phyloP scores from a whole-genome alignment of 2,888 invertebrate species.

The Heliothis peltigera region DNA sequence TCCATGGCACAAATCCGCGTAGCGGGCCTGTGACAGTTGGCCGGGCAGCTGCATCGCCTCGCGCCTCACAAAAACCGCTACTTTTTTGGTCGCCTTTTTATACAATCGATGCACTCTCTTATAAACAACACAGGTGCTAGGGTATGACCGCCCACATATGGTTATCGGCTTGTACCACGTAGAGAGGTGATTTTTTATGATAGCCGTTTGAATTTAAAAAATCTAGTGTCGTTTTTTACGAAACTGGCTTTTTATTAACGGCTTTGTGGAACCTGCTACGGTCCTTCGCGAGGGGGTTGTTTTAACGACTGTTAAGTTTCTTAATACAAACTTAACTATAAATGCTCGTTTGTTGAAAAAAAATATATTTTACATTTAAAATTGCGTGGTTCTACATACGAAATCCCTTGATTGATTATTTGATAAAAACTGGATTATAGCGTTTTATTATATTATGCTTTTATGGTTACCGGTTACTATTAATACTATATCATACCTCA shows the following conservation, averaged over 20 bases:
- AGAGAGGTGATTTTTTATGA: constrained; percentile 80
- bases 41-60: constrained; percentile 85
- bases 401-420: too few species aligned
- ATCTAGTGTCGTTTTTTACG: constrained; percentile 59
- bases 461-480: too few species aligned
- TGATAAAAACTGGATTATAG: too few species aligned
- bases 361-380: too few species aligned
- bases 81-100: constrained; percentile 88
- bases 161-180: constrained; percentile 82
- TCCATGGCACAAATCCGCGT: constrained; percentile 82
- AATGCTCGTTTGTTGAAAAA: too few species aligned
- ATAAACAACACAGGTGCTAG: constrained; percentile 90
- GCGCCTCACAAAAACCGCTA: constrained; percentile 87
- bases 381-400: too few species aligned
- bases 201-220: constrained; percentile 73
- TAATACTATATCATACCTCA: too few species aligned
- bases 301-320: constrained; percentile 36
- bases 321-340: constrained; percentile 23
- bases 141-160: constrained; percentile 88
- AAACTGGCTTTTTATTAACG: constrained; percentile 60
- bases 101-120: constrained; percentile 85
- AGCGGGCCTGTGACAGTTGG: constrained; percentile 86
- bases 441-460: too few species aligned
- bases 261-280: constrained; percentile 58
- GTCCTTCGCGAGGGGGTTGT: constrained; percentile 28